These are phyloP conservation scores for Portunus trituberculatus DNA, from an alignment of 1,140 invertebrate genomes.

Conservation along the genomic window DNA sequence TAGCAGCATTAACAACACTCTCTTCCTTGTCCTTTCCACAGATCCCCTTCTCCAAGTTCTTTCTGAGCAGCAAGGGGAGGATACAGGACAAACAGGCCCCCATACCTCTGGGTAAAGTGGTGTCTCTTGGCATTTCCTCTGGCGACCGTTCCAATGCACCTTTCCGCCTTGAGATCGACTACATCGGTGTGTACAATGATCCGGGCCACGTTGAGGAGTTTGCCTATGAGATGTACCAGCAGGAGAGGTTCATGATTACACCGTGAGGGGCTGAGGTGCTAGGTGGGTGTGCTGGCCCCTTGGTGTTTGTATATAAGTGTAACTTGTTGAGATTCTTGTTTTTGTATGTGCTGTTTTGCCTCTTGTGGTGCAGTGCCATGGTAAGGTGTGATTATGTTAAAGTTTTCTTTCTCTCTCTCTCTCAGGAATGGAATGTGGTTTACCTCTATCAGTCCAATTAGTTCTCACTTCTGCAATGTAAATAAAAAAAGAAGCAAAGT, in stretches of 20 bases:
- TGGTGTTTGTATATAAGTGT: background rate
- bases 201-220: slow-evolving; percentile 88
- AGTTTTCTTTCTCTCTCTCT: no score
- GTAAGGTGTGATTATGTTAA: no score
- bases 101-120: slow-evolving; percentile 84
- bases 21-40: slow-evolving; percentile 79
- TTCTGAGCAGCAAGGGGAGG: slow-evolving; percentile 90
- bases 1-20: background rate
- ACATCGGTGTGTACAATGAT: slow-evolving; percentile 91
- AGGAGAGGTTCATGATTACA: slow-evolving; percentile 82
- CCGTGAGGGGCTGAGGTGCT: no score
- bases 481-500: no score
- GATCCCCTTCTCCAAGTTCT: slow-evolving; percentile 98
- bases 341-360: no score
- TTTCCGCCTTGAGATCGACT: slow-evolving; percentile 96
- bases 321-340: no score
- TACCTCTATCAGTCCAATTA: no score
- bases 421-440: no score
- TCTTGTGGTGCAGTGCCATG: no score
- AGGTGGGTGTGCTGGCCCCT: background rate
- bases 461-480: no score
- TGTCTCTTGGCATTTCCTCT: slow-evolving; percentile 90
- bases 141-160: slow-evolving; percentile 89
- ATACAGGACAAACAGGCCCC: slow-evolving; percentile 90
- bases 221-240: slow-evolving; percentile 94